Conservation (phyloP, 2,113 vertebrate genomes). For the Melanotaenia duboulayi region DNA sequence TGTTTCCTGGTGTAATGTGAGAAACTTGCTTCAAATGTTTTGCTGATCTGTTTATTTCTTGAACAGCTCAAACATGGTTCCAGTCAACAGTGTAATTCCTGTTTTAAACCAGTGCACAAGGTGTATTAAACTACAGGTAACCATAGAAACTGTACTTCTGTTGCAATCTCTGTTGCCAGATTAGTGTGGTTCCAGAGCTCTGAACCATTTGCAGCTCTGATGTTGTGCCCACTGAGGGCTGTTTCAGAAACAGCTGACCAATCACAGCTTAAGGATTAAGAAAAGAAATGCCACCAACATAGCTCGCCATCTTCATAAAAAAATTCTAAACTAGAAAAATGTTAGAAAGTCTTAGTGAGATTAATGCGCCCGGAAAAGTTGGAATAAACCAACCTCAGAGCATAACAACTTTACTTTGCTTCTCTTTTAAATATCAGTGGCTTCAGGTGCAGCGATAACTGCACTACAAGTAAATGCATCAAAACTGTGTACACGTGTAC, state of each 20-base stretch:
- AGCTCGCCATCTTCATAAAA: neutral
- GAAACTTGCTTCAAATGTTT: neutral
- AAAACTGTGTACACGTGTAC: too few species aligned
- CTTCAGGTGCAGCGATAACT: too few species aligned
- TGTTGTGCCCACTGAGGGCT: neutral
- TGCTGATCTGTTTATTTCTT: conserved; percentile 17
- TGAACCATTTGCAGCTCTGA: conserved; percentile 16
- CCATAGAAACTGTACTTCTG: conserved; percentile 25
- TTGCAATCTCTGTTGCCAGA: conserved; percentile 12
- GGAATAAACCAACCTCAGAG: neutral
- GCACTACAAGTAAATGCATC: too few species aligned
- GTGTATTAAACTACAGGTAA: conserved; percentile 41
- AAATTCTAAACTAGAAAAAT: neutral
- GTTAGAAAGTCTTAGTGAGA: neutral
- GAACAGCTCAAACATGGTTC: conserved; percentile 31
- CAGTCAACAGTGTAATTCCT: conserved; percentile 17
- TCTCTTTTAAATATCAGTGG: neutral
- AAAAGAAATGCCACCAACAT: neutral
- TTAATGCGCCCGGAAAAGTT: neutral
- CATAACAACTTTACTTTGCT: accelerated
- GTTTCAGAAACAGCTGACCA: conserved; percentile 19
- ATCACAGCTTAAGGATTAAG: conserved; percentile 18
- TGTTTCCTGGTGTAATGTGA: conserved; percentile 8
- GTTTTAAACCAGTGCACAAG: conserved; percentile 40
- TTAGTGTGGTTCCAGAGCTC: conserved; percentile 19